Conservation (phyloP, 2,113 vertebrate genomes). For the Anser brachyrhynchus region DNA sequence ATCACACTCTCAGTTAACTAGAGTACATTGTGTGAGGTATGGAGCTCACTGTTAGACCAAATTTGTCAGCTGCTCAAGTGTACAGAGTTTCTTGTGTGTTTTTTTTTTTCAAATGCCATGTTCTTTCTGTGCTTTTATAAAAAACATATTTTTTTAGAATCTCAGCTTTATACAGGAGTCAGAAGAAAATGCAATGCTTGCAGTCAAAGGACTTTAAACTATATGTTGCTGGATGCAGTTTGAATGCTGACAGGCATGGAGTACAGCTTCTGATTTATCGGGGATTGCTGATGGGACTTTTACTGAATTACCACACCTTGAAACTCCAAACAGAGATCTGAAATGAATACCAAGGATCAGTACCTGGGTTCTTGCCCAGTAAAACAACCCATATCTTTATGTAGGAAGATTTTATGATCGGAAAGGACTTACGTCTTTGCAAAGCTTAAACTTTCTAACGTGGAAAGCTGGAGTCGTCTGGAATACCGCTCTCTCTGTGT, state of each 20-base stretch:
- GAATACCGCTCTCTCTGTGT: not conserved
- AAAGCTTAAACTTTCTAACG: not conserved
- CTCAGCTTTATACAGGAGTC: not conserved
- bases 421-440: not conserved
- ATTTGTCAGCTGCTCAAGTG: conserved; percentile 5
- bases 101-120: not conserved
- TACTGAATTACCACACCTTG: not conserved
- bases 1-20: conserved; percentile 23
- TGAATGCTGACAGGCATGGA: not conserved
- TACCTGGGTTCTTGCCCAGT: not conserved
- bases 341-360: not conserved
- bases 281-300: not conserved
- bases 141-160: not conserved
- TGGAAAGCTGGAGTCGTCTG: not conserved
- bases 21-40: conserved; percentile 5
- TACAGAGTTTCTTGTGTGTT: not conserved
- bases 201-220: not conserved
- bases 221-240: not conserved
- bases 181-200: not conserved
- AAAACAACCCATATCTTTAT: not conserved
- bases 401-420: not conserved
- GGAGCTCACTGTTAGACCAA: not conserved
- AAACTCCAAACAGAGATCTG: not conserved
- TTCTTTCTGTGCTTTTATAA: conserved; percentile 1
- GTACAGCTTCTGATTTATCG: not conserved